Percentiles rank a stretch among this genome's conserved stretches.
phyloP scores from a whole-genome alignment of 2,113 vertebrate genomes.

The Passer domesticus region DNA sequence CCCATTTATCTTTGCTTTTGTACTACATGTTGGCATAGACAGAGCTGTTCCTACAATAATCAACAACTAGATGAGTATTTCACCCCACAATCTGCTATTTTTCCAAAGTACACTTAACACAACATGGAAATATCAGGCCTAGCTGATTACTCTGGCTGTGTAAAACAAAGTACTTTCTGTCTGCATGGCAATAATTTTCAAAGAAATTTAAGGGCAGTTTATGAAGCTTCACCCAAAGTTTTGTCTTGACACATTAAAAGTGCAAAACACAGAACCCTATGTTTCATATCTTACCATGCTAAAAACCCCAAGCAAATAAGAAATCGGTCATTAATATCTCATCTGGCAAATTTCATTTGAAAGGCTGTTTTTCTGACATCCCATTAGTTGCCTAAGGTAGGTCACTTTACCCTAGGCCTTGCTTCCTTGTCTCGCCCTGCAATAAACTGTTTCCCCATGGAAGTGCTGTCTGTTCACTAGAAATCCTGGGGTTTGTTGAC shows the following conservation, averaged over 20 bases:
- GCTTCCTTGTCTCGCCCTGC: background rate
- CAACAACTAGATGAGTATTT: background rate
- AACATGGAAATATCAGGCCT: background rate
- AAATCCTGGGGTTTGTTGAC: background rate
- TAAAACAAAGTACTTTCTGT: background rate
- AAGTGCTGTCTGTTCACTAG: background rate
- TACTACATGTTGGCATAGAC: background rate
- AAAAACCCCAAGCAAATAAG: background rate
- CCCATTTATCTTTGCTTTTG: background rate
- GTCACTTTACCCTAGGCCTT: background rate
- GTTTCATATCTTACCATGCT: background rate
- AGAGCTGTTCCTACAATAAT: background rate
- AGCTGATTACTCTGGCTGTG: background rate
- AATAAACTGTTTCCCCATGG: background rate
- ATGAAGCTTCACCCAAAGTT: background rate
- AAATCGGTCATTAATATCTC: background rate
- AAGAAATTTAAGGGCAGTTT: background rate
- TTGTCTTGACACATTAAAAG: background rate
- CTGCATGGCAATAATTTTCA: background rate
- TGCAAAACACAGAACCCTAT: background rate
- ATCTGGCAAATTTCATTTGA: background rate
- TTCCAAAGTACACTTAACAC: background rate
- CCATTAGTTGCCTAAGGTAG: background rate
- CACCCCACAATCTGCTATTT: background rate
- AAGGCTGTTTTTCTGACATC: background rate